Conservation (phyloP, 2,797 vertebrate species). For the Meda fulgida region DNA sequence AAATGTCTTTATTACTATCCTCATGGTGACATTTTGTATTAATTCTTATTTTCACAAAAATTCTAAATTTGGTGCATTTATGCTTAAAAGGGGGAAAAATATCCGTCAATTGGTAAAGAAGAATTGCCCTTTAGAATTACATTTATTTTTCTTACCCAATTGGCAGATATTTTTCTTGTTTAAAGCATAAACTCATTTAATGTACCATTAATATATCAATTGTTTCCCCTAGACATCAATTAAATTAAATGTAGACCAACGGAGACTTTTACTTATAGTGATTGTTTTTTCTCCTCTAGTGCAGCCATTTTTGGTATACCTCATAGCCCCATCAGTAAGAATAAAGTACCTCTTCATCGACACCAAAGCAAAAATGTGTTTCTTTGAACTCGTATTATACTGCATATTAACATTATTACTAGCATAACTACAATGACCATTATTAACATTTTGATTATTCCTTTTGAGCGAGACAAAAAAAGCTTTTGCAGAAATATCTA, state of each 20-base stretch:
- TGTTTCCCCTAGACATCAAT: neutral
- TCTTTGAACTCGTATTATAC: neutral
- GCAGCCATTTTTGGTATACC: neutral
- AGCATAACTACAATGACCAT: neutral
- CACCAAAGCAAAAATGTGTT: neutral
- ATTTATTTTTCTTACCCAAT: no score
- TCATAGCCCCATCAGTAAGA: neutral
- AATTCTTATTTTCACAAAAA: no score
- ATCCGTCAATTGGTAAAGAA: no score
- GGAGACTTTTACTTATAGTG: neutral
- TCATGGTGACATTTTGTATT: no score
- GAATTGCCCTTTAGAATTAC: no score
- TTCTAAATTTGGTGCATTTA: no score
- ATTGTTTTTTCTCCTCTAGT: no score
- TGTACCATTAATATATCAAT: neutral
- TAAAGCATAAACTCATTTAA: neutral
- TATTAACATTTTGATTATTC: neutral
- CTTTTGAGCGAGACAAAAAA: neutral
- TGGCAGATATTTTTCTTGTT: neutral
- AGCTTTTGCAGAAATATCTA: neutral
- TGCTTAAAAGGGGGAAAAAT: no score
- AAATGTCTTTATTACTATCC: no score
- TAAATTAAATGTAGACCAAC: neutral
- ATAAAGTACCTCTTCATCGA: neutral
- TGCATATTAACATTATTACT: neutral